These are phyloP conservation scores for Eumacrocentrus americanus DNA, from an alignment of 2,888 invertebrate species.

Conservation along the genomic window DNA sequence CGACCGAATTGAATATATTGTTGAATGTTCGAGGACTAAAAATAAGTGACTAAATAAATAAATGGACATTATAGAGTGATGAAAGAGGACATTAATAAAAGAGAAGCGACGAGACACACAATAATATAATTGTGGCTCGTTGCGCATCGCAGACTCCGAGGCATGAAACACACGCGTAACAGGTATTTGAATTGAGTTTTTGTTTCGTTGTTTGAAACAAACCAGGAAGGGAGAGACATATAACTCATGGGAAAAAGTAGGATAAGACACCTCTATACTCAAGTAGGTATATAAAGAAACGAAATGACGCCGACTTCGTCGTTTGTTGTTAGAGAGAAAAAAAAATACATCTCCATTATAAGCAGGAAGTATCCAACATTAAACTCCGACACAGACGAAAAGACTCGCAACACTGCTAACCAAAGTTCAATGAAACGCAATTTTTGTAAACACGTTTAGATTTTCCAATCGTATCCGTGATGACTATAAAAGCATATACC, in stretches of 20 bases:
- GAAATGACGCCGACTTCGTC: no score
- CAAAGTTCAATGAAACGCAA: no score
- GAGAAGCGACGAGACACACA: background rate
- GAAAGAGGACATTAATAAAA: background rate
- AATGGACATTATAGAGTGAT: background rate
- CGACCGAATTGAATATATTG: no score
- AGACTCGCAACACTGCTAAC: no score
- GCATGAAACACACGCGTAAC: conserved; percentile 39
- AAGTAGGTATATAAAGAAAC: background rate
- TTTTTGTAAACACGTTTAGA: no score
- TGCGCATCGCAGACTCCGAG: conserved; percentile 24
- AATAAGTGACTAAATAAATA: background rate
- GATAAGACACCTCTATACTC: background rate
- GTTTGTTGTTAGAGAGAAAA: no score
- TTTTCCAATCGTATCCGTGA: no score
- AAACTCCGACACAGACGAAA: no score
- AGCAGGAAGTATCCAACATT: conserved; percentile 3
- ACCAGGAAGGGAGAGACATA: no score
- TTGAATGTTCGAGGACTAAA: no score
- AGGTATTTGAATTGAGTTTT: conserved; percentile 39
- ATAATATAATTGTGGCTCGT: conserved; percentile 8
- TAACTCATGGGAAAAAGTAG: conserved; percentile 22
- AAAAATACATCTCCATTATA: background rate
- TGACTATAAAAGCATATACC: no score
- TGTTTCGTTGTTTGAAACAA: no score